These are phyloP conservation scores for Andrena flavipes DNA, from an alignment of 2,888 invertebrate species.

Conservation along the genomic window DNA sequence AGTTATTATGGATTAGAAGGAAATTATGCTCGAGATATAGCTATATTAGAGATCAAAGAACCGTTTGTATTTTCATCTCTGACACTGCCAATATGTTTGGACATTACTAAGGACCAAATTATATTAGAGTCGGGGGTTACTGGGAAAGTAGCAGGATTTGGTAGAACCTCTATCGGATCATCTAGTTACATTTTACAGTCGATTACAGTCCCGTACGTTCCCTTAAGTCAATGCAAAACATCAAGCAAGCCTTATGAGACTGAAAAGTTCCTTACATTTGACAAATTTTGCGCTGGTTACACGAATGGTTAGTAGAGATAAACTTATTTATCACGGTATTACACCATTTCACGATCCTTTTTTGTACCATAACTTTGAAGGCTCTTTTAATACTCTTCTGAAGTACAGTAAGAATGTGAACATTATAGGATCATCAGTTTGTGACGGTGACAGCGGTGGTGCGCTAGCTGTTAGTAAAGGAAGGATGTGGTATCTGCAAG, in stretches of 20 bases:
- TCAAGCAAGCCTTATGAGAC: conserved; percentile 58
- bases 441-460: conserved; percentile 85
- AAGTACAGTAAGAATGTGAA: conserved; percentile 5
- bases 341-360: background rate
- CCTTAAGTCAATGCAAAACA: conserved; percentile 73
- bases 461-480: conserved; percentile 82
- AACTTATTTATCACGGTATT: conserved; percentile 10
- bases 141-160: conserved; percentile 83
- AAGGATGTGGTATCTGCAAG: conserved; percentile 83
- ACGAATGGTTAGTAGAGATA: conserved; percentile 78
- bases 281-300: conserved; percentile 84
- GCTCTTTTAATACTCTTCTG: background rate
- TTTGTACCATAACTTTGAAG: background rate
- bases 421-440: conserved; percentile 83
- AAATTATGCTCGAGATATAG: conserved; percentile 80
- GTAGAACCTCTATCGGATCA: conserved; percentile 75
- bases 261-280: conserved; percentile 76
- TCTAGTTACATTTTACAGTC: conserved; percentile 78
- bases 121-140: conserved; percentile 63
- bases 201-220: conserved; percentile 78
- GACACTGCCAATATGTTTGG: conserved; percentile 79
- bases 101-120: conserved; percentile 42
- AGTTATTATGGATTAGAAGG: conserved; percentile 77
- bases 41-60: conserved; percentile 74
- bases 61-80: conserved; percentile 75